Evolutionary conservation across 2,113 vertebrate genomes (phyloP), one percentile per base, ranked within the genome.

Genomic region (Nesoenas mayeri): DNA sequence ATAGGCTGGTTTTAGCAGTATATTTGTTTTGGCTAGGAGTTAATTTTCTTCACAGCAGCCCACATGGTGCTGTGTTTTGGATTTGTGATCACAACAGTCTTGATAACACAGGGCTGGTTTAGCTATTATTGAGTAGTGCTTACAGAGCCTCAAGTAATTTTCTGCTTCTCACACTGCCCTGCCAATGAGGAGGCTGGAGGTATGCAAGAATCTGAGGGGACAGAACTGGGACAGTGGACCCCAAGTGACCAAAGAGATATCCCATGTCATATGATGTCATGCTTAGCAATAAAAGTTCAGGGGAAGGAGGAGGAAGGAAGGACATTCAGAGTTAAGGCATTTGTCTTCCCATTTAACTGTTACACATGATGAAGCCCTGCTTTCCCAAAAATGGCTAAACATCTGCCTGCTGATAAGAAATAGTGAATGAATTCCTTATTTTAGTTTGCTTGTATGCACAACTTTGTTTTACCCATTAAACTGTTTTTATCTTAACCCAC

Each of bases 161-260:
- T 77, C 42, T 87, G 12, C 14, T 91, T 82, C n/a, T 44, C 15
- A 38, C 4, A 3, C 5, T 57, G 13, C 8, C 4, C 32, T 0
- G 4, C 2, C 13, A 47, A 0, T 7, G 15, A 60, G 44, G 2
- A 54, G 36, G 11, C 6, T 79, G 4, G 11, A 4, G 10, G 5
- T 40, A 6, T 34, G 17, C 5, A 36, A 61, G 16, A 66, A 5
- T 3, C 28, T 79, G 24, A 32, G 8, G 15, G 8, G 11, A 58
- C 29, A 29, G 4, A 79, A 15, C 3, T 18, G 44, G 12, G 21
- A 90, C 26, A 64, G 11, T 18, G 65, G 34, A 42, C 14, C 12
- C 11, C 3, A 74, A 4, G 0, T 25, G 29, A 50, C 7, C 17
- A 53, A 57, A 89, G 4, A 26, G 13, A 26, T 57, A 74, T 44